These are phyloP conservation scores for Xiphophorus maculatus DNA, from an alignment of 2,113 vertebrate genomes.

Conservation along the genomic window DNA sequence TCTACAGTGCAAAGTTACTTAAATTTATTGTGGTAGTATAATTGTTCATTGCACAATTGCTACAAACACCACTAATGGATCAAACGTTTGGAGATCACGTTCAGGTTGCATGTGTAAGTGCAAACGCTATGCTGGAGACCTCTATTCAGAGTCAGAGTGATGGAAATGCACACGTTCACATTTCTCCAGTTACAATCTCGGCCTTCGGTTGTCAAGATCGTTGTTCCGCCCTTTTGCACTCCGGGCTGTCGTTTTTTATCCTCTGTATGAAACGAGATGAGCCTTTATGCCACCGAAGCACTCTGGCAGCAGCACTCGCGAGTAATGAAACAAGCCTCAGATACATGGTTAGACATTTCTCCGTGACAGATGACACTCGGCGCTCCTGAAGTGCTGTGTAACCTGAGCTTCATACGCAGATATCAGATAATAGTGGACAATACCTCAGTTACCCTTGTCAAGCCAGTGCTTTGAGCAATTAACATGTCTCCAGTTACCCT, in stretches of 20 bases:
- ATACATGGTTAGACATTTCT: conserved; percentile 49
- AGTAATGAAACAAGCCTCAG: conserved; percentile 68
- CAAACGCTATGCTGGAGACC: conserved; percentile 14
- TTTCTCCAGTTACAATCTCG: conserved; percentile 74
- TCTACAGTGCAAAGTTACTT: neutral
- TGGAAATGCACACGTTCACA: conserved; percentile 67
- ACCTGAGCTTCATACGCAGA: conserved; percentile 74
- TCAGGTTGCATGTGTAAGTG: neutral
- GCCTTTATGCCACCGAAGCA: conserved; percentile 48
- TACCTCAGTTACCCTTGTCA: conserved; percentile 68
- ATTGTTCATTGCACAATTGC: neutral
- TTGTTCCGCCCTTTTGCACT: conserved; percentile 56
- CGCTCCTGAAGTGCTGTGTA: conserved; percentile 74
- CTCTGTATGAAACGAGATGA: conserved; percentile 65
- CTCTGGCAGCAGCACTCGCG: conserved; percentile 58
- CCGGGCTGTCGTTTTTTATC: conserved; percentile 72
- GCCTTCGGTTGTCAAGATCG: conserved; percentile 55
- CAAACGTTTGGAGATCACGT: conserved; percentile 4
- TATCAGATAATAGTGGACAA: conserved; percentile 75
- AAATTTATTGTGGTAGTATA: neutral
- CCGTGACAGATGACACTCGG: conserved; percentile 72
- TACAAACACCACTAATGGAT: neutral
- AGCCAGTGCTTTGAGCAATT: conserved; percentile 71
- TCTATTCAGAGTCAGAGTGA: conserved; percentile 40
- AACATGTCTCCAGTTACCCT: conserved; percentile 73